Base-by-base conservation (phyloP, 2,797 vertebrate species). In the Betta splendens region DNA sequence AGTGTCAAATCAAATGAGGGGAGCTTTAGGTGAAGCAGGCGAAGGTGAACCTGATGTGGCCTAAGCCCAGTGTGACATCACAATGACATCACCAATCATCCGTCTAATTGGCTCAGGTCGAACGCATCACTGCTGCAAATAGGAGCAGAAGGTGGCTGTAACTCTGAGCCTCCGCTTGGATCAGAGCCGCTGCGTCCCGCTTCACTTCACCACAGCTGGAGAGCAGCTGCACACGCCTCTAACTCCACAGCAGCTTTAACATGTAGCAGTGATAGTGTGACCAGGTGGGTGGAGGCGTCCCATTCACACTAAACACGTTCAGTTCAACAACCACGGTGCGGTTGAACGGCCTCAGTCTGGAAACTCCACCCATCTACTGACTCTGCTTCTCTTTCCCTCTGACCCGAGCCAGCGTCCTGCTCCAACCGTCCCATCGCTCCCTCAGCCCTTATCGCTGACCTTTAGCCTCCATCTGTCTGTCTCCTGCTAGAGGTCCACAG, bases 401-500 rank as follows among this genome's bases (percentile, higher is more conserved):
- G 25, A 47, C n/a, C 22, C 31, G 0, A 17, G 15, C 47, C 7
- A n/a, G n/a, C n/a, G n/a, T n/a, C n/a, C n/a, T n/a, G n/a, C n/a
- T n/a, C n/a, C n/a, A n/a, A n/a, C n/a, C n/a, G n/a, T n/a, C n/a
- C n/a, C n/a, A n/a, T n/a, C n/a, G n/a, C n/a, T n/a, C n/a, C n/a
- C n/a, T n/a, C n/a, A n/a, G n/a, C 23, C 22, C 35, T 6, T n/a
- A n/a, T 61, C 2, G 2, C 39, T 87, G 32, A 85, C 69, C 20
- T 44, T 51, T 49, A 45, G 31, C 9, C 3, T 38, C 25, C 42
- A 4, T 17, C 15, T 25, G 23, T 65, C 31, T 56, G 13, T n/a
- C 56, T 63, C 76, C 74, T 56, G 37, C 10, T 69, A 99, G 97
- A 90, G 93, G 96, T 72, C 94, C 93, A 28, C 87, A 93, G 84